Base-by-base conservation (phyloP, 2,113 vertebrate genomes). In the Formicarius rufipectus region DNA sequence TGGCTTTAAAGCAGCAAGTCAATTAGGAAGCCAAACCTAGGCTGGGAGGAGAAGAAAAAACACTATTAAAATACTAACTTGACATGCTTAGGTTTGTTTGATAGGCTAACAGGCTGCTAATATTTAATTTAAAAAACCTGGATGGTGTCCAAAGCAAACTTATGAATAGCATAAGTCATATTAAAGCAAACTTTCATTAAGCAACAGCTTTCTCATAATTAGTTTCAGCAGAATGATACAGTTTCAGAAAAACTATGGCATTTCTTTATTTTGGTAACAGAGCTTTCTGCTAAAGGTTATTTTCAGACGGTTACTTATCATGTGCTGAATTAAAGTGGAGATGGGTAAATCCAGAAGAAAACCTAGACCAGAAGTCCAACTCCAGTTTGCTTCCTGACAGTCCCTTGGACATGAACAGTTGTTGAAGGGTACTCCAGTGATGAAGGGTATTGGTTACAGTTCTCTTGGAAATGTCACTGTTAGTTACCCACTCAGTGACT, bases 181-280 rank as follows among this genome's bases (percentile, higher is more conserved):
- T 94, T 96, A 96, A 94, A 95, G 96, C 95, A 94, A 97, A 92
- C 72, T 96, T 97, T 96, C 88, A 96, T 96, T 96, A 96, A 89
- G 83, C 66, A 92, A 58, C 90, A 90, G 69, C 90, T 93, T 97
- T 95, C 88, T 95, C 76, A 50, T 96, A 94, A 96, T 97, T 95
- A 92, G 83, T 93, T 96, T 90, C 90, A 95, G 84, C 62, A 62
- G 90, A 96, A 94, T 88, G 83, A 84, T 97, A 90, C 0, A 10
- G 56, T 94, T 93, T 93, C 88, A 93, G 90, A 93, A 86, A 93
- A 96, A 78, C 80, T 56, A 42, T 81, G 88, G 62, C 44, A 90
- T 92, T 96, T 94, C 79, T 96, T 86, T 86, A 78, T 92, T 87
- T 90, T 66, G 5, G 79, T 90, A 89, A 93, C 53, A 68, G 72